Conservation (phyloP, 2,797 vertebrate genomes). For the Melanotaenia boesemani region DNA sequence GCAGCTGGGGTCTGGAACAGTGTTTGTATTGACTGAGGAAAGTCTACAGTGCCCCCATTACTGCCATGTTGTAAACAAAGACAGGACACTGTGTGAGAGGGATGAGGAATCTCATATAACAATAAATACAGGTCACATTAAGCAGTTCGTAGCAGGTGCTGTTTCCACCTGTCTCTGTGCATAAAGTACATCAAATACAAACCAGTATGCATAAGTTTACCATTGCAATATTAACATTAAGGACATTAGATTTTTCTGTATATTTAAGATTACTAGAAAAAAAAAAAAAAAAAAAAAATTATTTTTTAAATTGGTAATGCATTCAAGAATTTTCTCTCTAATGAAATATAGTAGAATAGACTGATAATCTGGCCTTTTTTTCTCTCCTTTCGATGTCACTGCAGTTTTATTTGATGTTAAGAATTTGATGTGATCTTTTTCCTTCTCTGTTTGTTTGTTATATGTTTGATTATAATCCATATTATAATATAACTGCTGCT, state of each 20-base stretch:
- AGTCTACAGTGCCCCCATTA: constrained; percentile 67
- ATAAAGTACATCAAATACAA: constrained; percentile 12
- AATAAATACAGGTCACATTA: constrained; percentile 42
- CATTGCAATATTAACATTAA: neutral
- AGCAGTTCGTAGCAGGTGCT: constrained; percentile 28
- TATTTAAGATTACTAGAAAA: neutral
- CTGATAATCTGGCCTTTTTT: neutral
- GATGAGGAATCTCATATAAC: constrained; percentile 29
- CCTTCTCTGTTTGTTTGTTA: neutral
- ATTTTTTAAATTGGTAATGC: neutral
- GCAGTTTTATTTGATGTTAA: no score
- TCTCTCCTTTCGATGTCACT: no score
- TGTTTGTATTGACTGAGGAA: constrained; percentile 76
- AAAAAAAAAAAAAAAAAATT: neutral
- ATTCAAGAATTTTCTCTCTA: neutral
- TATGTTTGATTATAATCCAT: neutral
- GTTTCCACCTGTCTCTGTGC: neutral
- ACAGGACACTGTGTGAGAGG: constrained; percentile 47
- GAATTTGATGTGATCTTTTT: neutral
- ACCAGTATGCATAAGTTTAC: neutral
- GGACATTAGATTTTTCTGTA: neutral
- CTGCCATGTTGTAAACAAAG: constrained; percentile 69
- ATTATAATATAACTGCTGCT: no score
- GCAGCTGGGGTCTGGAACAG: constrained; percentile 49
- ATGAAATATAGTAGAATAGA: neutral